A percentile compares a stretch with the other conserved stretches of the same genome.
Evolutionary conservation across 2,113 vertebrate species (phyloP).

Genomic region (Crypturellus undulatus): DNA sequence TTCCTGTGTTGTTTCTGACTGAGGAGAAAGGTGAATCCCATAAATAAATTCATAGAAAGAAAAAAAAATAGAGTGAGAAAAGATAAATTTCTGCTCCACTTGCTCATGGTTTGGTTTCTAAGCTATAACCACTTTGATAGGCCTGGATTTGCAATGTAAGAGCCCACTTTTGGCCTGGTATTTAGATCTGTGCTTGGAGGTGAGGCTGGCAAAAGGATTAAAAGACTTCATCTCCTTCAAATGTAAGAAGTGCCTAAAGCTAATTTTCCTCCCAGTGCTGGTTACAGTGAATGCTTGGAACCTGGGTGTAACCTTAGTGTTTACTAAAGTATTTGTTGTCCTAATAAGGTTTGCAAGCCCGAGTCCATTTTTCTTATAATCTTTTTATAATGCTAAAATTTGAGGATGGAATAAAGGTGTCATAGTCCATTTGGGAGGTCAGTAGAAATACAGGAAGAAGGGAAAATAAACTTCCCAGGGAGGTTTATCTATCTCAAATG

Average conservation of each 20-base stretch:
- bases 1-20: not conserved
- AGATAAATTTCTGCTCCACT: not conserved
- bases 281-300: not conserved
- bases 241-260: not conserved
- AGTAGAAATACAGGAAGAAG: not conserved
- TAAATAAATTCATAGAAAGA: not conserved
- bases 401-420: not conserved
- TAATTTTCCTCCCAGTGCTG: not conserved
- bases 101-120: constrained; percentile 2
- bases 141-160: not conserved
- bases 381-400: not conserved
- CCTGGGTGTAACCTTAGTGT: not conserved
- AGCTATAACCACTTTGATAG: not conserved
- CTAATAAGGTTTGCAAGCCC: not conserved
- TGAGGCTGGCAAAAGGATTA: constrained; percentile 3
- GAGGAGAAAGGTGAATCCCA: not conserved
- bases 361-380: not conserved
- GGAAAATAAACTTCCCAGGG: not conserved
- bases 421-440: not conserved
- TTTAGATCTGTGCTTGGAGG: not conserved
- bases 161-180: not conserved
- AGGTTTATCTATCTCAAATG: not conserved
- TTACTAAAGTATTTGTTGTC: not conserved
- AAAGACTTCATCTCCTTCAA: not conserved
- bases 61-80: not conserved